A percentile compares a stretch with the other conserved stretches of the same genome.
Conservation (phyloP, 2,797 vertebrate species). For the Rhynchotus rufescens region DNA sequence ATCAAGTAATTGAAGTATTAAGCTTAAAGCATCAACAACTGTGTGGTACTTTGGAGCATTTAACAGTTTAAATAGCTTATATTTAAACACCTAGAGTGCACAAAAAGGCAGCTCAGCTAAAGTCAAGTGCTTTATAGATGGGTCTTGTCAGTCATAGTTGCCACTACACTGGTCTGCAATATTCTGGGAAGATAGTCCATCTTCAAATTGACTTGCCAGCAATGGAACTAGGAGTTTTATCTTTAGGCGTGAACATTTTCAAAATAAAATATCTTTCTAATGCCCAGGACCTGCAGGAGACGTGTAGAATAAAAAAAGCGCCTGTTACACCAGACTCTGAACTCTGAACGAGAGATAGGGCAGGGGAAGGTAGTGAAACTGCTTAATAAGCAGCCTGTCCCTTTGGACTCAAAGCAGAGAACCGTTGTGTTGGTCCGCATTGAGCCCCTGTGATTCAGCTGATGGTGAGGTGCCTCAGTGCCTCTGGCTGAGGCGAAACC, state of each 20-base stretch:
- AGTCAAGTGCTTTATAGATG: background rate
- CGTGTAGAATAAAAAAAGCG: background rate
- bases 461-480: background rate
- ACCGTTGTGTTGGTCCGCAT: background rate
- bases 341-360: background rate
- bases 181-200: background rate
- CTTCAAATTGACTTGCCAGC: background rate
- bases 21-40: background rate
- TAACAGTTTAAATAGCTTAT: background rate
- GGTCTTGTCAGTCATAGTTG: background rate
- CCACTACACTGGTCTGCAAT: background rate
- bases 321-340: background rate
- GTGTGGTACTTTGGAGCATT: background rate
- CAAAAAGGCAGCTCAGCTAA: background rate
- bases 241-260: background rate
- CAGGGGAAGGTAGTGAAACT: background rate
- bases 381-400: background rate
- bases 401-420: background rate
- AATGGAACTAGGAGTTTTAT: background rate
- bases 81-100: background rate
- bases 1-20: background rate
- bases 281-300: background rate
- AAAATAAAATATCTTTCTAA: background rate
- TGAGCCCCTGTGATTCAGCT: background rate
- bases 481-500: background rate